Percentiles rank a stretch among this genome's conserved stretches.
These are phyloP conservation scores for Drosophila tristis DNA, from an alignment of 1,140 invertebrate genomes.

Conservation along the genomic window DNA sequence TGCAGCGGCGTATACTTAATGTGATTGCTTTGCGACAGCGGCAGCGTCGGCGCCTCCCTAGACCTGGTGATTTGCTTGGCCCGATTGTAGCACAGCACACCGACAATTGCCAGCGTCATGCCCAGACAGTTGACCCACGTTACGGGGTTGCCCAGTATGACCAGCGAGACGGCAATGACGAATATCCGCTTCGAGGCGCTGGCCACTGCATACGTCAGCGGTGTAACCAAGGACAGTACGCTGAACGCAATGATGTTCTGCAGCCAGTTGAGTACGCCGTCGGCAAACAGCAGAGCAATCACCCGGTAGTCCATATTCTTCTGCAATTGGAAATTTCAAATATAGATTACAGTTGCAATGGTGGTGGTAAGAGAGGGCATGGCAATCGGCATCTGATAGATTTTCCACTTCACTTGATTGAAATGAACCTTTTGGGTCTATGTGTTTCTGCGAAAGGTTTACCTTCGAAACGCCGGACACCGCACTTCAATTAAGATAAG, in stretches of 20 bases:
- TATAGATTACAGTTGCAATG: too few relatives aligned
- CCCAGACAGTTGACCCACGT: slow-evolving; percentile 94
- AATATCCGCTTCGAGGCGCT: slow-evolving; percentile 98
- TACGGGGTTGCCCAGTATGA: slow-evolving; percentile 96
- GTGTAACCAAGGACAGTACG: slow-evolving; percentile 94
- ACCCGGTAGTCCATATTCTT: slow-evolving; percentile 85
- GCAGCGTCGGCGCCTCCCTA: slow-evolving; percentile 51
- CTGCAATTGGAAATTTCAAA: slow-evolving; percentile 54
- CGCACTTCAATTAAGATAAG: slow-evolving; percentile 16
- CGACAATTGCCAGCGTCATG: slow-evolving; percentile 95
- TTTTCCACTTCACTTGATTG: too few relatives aligned
- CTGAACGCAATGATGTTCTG: slow-evolving; percentile 98
- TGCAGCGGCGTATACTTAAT: slow-evolving; percentile 72
- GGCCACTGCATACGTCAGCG: slow-evolving; percentile 97
- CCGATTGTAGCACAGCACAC: slow-evolving; percentile 95
- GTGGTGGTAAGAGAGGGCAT: not conserved
- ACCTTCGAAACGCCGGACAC: not conserved
- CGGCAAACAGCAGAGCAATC: slow-evolving; percentile 89
- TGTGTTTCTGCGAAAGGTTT: not conserved
- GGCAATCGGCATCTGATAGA: too few relatives aligned
- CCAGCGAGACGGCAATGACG: slow-evolving; percentile 94
- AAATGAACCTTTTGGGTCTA: too few relatives aligned
- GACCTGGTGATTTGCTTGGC: slow-evolving; percentile 73
- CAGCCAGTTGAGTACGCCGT: slow-evolving; percentile 96
- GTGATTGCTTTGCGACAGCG: slow-evolving; percentile 53